Conservation (phyloP, 2,888 invertebrate genomes). For the Scaptomyza caliginosa region DNA sequence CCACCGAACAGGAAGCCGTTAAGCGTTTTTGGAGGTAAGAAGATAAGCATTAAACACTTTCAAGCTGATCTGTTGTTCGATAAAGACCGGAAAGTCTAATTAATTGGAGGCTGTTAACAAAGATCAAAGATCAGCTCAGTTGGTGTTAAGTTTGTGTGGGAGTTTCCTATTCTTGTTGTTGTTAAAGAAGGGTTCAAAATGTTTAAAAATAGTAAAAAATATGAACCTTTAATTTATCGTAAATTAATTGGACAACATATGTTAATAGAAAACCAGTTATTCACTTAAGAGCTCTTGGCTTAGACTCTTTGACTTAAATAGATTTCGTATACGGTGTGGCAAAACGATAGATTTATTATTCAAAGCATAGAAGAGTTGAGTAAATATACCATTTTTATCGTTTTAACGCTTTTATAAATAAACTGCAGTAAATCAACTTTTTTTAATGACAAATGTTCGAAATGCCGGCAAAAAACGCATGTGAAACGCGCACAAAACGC, state of each 20-base stretch:
- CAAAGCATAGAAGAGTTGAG: no score
- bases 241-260: conserved; percentile 30
- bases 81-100: conserved; percentile 20
- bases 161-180: background rate
- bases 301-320: conserved; percentile 17
- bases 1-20: conserved; percentile 80
- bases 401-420: background rate
- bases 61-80: background rate
- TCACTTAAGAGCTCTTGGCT: background rate
- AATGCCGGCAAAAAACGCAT: conserved; percentile 12
- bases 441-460: background rate
- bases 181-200: conserved; percentile 18
- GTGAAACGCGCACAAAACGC: conserved; percentile 31
- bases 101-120: conserved; percentile 23
- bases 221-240: conserved; percentile 10
- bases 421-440: background rate
- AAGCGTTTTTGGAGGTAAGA: conserved; percentile 80
- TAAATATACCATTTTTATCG: background rate
- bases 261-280: conserved; percentile 42
- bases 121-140: conserved; percentile 30
- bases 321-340: background rate
- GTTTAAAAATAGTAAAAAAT: conserved; percentile 14
- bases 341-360: background rate
- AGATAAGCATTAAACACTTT: conserved; percentile 36
- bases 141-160: conserved; percentile 7